A percentile compares a stretch with the other conserved stretches of the same genome.
phyloP scores from a whole-genome alignment of 2,888 invertebrate genomes.

The Agrochola litura region DNA sequence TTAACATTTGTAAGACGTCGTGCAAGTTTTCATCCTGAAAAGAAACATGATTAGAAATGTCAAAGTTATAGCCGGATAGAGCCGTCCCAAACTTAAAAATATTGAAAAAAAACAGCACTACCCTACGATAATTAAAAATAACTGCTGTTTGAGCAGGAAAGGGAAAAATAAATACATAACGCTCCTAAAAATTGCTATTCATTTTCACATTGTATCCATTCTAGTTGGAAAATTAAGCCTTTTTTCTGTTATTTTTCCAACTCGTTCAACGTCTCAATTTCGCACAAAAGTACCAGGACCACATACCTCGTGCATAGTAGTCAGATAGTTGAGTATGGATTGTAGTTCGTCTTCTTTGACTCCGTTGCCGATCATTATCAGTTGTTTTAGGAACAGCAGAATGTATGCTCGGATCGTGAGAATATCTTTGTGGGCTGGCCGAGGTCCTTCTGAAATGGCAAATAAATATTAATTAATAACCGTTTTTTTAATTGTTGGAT shows the following conservation, averaged over 20 bases:
- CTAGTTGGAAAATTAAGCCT: background rate
- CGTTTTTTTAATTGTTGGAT: background rate
- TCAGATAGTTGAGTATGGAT: slow-evolving; percentile 99
- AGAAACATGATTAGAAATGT: slow-evolving; percentile 11
- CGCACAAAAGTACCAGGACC: slow-evolving; percentile 59
- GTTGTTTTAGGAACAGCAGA: slow-evolving; percentile 97
- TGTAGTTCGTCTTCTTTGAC: slow-evolving; percentile 99
- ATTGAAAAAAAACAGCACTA: no score
- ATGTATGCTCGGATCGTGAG: slow-evolving; percentile 98
- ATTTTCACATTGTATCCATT: background rate
- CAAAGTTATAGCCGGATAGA: background rate
- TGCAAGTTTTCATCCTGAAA: slow-evolving; percentile 98
- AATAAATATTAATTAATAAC: background rate
- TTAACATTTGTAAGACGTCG: slow-evolving; percentile 99
- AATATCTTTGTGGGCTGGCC: slow-evolving; percentile 98
- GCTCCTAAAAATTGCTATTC: background rate
- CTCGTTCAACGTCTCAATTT: slow-evolving; percentile 1
- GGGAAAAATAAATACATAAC: background rate
- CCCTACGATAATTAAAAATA: background rate
- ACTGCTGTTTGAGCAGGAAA: no score
- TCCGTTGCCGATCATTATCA: slow-evolving; percentile 99
- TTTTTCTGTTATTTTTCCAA: background rate
- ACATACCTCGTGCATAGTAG: slow-evolving; percentile 98
- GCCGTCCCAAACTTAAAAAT: background rate
- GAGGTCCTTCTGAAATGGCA: slow-evolving; percentile 94